Evolutionary conservation across 2,113 vertebrate species (phyloP).

Genomic region (Pipa parva): DNA sequence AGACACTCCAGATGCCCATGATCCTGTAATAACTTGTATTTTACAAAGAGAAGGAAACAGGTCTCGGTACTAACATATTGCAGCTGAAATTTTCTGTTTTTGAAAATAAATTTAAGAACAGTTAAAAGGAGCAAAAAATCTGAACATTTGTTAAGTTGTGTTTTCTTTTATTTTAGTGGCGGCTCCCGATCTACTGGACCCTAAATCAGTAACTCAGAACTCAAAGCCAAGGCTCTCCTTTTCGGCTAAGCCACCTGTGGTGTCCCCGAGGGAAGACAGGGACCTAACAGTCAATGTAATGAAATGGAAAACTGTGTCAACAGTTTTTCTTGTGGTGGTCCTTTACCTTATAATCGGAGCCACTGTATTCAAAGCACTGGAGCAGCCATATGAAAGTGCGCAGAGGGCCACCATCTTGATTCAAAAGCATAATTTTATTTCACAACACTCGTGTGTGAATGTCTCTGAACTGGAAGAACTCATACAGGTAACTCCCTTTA

Average conservation of each 20-base stretch:
- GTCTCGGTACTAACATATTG: too few relatives aligned
- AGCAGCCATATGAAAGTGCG: conserved; percentile 86
- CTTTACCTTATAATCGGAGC: conserved; percentile 93
- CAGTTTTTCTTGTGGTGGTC: conserved; percentile 94
- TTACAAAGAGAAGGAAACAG: too few relatives aligned
- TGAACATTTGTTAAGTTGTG: too few relatives aligned
- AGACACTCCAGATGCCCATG: too few relatives aligned
- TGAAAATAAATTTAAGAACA: too few relatives aligned
- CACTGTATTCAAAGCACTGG: conserved; percentile 90
- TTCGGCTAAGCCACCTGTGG: conserved; percentile 83
- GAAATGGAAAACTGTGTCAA: conserved; percentile 98
- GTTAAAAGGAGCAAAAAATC: too few relatives aligned
- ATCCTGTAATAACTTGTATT: too few relatives aligned
- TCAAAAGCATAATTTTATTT: conserved; percentile 85
- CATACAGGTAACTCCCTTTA: conserved; percentile 95
- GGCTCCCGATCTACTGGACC: conserved; percentile 96
- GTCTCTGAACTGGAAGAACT: conserved; percentile 87
- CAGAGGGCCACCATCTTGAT: conserved; percentile 83
- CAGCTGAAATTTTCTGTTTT: too few relatives aligned
- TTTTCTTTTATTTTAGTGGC: conserved; percentile 77
- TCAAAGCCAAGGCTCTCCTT: conserved; percentile 91
- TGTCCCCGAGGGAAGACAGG: conserved; percentile 77
- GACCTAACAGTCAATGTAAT: conserved; percentile 85
- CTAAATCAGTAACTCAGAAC: conserved; percentile 90
- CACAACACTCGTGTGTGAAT: conserved; percentile 84